Base-by-base conservation (phyloP, 1,140 invertebrate genomes). In the Sycophaga agraensis region DNA sequence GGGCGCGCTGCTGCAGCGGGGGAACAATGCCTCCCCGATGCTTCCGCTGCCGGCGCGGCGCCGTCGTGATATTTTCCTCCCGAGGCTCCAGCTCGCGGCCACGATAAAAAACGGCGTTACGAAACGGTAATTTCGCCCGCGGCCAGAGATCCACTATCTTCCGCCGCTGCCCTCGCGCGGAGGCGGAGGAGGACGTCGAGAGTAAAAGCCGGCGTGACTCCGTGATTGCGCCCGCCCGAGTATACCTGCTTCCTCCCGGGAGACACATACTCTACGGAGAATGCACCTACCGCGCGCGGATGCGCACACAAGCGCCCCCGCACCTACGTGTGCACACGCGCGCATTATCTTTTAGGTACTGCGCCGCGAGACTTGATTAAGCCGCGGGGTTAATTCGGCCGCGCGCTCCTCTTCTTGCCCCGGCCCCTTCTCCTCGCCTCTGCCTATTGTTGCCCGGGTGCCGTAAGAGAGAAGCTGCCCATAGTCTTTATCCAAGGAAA, bases 51-150 rank as follows among this genome's bases (percentile, higher is more conserved):
- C 28, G 4, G 11, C 28, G 11, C 28, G 11, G 28, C 28, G 11
- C 5, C 11, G 28, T 4, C 5, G 4, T 6, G 4, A 31, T 11
- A 31, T 11, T 4, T 31, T 6, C 11, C 4, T 31, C 4, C 5
- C 11, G 5, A 31, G 28, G 28, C 11, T 11, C 4, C 24, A 4
- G 22, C n/a, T 3, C 14, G 4, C 35, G 39, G 26, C 16, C 40
- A 43, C 53, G 39, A 55, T 55, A 55, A 55, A n/a, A 55, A 55
- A 55, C 40, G 17, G 40, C 28, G 26, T 55, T 55, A 55, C 53
- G 40, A 55, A 55, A 55, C 39, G 53, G 53, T 55, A 55, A 43
- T 54, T 31, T 22, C 9, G 17, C 26, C 17, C 16, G 37, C 40
- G 53, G 19, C 40, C 12, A n/a, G n/a, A 26, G 50, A 55, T 55